A percentile compares a stretch with the other conserved stretches of the same genome.
Conservation (phyloP, 2,113 vertebrate genomes). For the Leptocoma aspasia region DNA sequence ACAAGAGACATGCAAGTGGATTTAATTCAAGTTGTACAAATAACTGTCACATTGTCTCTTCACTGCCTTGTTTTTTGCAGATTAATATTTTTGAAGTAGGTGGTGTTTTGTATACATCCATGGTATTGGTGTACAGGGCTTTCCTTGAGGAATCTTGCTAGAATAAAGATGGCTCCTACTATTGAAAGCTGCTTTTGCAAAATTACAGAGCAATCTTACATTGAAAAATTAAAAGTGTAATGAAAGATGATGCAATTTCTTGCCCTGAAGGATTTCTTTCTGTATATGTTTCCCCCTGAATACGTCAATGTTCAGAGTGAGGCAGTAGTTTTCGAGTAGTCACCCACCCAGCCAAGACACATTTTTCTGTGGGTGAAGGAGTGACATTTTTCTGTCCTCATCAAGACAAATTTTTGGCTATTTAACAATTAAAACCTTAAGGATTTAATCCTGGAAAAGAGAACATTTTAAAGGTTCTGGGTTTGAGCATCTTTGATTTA, state of each 20-base stretch:
- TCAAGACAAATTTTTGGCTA: not conserved
- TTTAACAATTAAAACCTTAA: not conserved
- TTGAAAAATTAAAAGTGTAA: not conserved
- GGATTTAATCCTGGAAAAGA: not conserved
- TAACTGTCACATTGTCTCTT: not conserved
- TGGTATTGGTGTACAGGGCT: not conserved
- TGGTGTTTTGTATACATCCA: rapidly evolving
- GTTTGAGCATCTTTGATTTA: not conserved
- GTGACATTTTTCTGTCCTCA: not conserved
- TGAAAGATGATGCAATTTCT: not conserved
- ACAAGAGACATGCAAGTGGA: not conserved
- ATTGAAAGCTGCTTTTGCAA: not conserved
- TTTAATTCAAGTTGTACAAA: not conserved
- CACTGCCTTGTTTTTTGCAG: not conserved
- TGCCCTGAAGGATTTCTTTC: not conserved
- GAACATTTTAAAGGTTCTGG: not conserved
- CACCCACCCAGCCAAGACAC: not conserved
- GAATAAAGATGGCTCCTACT: not conserved
- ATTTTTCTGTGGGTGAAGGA: not conserved
- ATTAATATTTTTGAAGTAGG: not conserved
- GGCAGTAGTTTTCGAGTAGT: not conserved
- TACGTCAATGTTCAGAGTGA: not conserved
- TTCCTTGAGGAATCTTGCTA: not conserved
- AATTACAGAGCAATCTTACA: not conserved
- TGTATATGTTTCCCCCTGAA: not conserved